Evolutionary conservation across 2,797 vertebrate genomes (phyloP).

Genomic region (Sebastes melanostomus): DNA sequence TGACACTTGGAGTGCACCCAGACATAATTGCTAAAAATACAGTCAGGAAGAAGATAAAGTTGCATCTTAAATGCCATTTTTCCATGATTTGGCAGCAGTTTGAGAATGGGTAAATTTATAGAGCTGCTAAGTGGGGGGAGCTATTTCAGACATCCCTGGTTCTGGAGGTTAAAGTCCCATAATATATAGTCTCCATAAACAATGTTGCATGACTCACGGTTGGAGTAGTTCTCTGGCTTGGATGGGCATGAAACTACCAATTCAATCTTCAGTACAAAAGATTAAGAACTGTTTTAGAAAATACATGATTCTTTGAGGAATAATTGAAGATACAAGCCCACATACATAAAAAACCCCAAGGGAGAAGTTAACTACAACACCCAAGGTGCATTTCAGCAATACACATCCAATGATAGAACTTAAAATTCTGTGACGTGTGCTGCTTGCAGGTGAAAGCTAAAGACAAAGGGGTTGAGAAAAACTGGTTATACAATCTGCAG

Average conservation of each 20-base stretch:
- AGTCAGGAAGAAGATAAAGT: background rate
- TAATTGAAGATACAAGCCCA: background rate
- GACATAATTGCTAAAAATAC: background rate
- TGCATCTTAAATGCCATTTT: background rate
- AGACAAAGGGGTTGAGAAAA: background rate
- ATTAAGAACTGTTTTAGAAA: background rate
- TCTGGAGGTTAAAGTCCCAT: background rate
- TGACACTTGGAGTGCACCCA: background rate
- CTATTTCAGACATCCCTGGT: background rate
- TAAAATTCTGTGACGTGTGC: background rate
- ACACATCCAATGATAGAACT: background rate
- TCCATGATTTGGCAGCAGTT: background rate
- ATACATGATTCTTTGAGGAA: background rate
- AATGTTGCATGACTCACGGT: background rate
- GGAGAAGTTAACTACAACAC: background rate
- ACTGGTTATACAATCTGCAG: background rate
- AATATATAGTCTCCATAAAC: background rate
- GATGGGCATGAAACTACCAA: background rate
- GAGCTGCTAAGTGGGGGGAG: background rate
- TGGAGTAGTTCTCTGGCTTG: background rate
- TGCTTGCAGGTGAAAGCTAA: background rate
- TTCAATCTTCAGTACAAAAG: background rate
- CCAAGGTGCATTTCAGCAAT: background rate
- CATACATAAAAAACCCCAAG: background rate
- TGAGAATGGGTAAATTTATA: background rate